Evolutionary conservation across 2,113 vertebrate species (phyloP).

Genomic region (Gopherus flavomarginatus): DNA sequence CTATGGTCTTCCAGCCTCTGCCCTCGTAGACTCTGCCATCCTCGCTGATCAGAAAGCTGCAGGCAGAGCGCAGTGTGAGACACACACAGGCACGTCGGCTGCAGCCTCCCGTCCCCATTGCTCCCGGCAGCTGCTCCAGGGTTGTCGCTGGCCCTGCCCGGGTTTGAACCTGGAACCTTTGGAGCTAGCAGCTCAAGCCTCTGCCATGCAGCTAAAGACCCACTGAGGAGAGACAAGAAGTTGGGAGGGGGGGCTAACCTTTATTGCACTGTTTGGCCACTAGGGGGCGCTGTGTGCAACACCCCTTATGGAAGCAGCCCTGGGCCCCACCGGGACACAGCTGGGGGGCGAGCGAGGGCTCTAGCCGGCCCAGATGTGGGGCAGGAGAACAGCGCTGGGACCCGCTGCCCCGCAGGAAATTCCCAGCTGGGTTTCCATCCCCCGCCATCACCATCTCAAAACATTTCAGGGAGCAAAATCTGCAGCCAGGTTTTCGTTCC

Average conservation of each 20-base stretch:
- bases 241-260: background rate
- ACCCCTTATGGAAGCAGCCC: background rate
- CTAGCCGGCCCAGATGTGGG: too few species aligned
- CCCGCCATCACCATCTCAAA: background rate
- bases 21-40: constrained; percentile 84
- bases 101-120: too few species aligned
- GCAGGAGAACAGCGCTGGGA: background rate
- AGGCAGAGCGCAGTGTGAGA: background rate
- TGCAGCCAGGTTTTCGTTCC: background rate
- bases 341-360: background rate
- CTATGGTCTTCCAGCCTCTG: constrained; percentile 80
- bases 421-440: background rate
- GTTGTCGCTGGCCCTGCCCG: background rate
- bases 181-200: background rate
- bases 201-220: background rate
- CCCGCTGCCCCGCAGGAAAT: background rate
- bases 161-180: background rate
- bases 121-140: too few species aligned
- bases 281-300: too few species aligned
- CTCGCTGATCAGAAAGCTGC: constrained; percentile 83
- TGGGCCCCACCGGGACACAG: background rate
- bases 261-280: background rate
- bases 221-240: background rate
- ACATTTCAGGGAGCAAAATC: too few species aligned
- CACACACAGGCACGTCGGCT: background rate